phyloP scores from a whole-genome alignment of 2,113 vertebrate genomes.

The Morphnarchus princeps region DNA sequence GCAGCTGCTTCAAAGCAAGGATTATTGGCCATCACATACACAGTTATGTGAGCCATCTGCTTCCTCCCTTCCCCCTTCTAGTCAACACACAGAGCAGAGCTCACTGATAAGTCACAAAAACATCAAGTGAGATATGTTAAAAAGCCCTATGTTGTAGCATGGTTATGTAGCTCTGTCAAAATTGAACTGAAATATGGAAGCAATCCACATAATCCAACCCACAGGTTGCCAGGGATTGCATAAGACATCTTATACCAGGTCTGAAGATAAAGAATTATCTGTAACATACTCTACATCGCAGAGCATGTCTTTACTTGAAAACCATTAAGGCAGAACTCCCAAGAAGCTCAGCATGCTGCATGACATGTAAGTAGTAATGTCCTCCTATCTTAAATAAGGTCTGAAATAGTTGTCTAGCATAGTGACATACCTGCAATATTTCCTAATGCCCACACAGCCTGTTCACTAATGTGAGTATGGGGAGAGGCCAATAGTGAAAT shows the following conservation, averaged over 20 bases:
- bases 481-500: constrained; percentile 83
- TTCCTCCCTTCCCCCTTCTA: neutral
- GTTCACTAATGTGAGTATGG: constrained; percentile 87
- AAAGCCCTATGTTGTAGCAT: neutral
- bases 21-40: neutral
- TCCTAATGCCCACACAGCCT: constrained; percentile 91
- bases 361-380: neutral
- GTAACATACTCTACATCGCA: neutral
- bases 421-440: constrained; percentile 87
- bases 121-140: neutral
- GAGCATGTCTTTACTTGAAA: neutral
- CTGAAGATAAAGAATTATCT: neutral
- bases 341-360: neutral
- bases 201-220: neutral
- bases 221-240: neutral
- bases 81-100: neutral
- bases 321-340: neutral
- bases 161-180: neutral
- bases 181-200: neutral
- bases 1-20: neutral
- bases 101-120: neutral
- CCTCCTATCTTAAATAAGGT: neutral
- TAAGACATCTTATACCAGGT: neutral
- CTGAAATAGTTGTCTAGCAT: neutral
- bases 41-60: neutral